Conservation (phyloP, 2,888 invertebrate species). For the Hoplodrina ambigua region DNA sequence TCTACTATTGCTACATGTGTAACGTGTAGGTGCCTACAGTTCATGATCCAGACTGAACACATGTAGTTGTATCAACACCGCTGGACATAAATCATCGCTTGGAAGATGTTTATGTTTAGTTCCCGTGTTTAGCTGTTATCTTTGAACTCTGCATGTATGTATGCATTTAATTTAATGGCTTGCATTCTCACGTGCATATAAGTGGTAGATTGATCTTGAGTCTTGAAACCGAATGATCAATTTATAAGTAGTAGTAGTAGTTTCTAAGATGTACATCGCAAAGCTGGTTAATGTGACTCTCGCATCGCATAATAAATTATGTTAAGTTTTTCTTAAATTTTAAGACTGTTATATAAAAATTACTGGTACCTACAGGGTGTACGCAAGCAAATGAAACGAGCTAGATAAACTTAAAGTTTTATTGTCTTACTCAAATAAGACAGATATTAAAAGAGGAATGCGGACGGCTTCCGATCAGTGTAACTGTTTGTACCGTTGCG, state of each 20-base stretch:
- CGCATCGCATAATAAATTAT: conserved; percentile 58
- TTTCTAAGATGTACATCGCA: conserved; percentile 52
- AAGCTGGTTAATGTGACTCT: conserved; percentile 57
- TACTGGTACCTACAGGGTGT: conserved; percentile 14
- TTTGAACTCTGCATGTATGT: conserved; percentile 15
- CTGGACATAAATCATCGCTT: conserved; percentile 19
- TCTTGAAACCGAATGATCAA: background rate
- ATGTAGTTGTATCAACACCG: conserved; percentile 32
- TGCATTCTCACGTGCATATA: conserved; percentile 12
- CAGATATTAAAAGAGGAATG: conserved; percentile 84
- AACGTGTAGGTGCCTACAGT: background rate
- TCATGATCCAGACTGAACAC: conserved; percentile 25
- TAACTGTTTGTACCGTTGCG: conserved; percentile 63
- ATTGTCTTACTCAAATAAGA: conserved; percentile 85
- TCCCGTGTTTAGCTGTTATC: conserved; percentile 20
- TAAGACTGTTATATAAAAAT: background rate
- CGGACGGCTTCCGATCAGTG: conserved; percentile 82
- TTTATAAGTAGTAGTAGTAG: background rate
- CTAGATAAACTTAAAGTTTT: conserved; percentile 82
- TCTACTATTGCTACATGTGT: conserved; percentile 11
- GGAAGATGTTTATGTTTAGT: conserved; percentile 37
- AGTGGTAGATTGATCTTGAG: background rate
- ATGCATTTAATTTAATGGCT: conserved; percentile 5
- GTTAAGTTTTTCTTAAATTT: conserved; percentile 3
- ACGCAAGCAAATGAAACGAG: conserved; percentile 80